Evolutionary conservation across 2,888 invertebrate species (phyloP), one percentile per base, ranked within the genome.

Genomic region (Limenitis camilla): DNA sequence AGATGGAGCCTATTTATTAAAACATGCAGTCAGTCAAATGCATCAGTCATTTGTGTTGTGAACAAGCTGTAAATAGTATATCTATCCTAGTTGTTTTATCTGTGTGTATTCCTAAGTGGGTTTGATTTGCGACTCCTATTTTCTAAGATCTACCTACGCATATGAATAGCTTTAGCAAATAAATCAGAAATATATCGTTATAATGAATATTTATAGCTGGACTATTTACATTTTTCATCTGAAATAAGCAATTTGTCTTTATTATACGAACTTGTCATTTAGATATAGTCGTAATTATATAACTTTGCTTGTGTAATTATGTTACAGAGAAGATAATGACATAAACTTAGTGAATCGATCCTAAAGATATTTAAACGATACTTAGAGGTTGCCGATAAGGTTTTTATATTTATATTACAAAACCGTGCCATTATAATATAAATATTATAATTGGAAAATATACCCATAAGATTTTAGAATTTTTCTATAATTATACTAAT

Each of bases 81-180:
- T 71, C 67, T 77, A 73, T 74, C 62, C 29, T 63, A 65, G 45
- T 32, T 64, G 65, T 63, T 65, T 62, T 62, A 66, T 64, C 65
- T 70, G 61, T 67, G 67, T 73, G 68, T 44, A 44, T 55, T 40
- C 29, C 69, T 67, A 72, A 78, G 72, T 78, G 68, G 71, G 69
- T 72, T 76, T 76, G 74, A 77, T 80, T 78, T 80, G 76, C 67
- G 67, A 68, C 64, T 63, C 58, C 63, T 46, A 56, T 67, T 68
- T 70, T 70, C 65, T 42, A 42, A 49, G 42, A 60, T 61, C 68
- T 55, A 56, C 65, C 59, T 60, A 74, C 66, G 64, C 76, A 76
- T 69, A 72, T 75, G 75, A 72, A 56, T 64, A n/a, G 55, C 60
- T 64, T 65, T 66, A 65, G 65, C 64, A 65, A 68, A 74, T 76